Base-by-base conservation (phyloP, 2,113 vertebrate species). In the Deroptyus accipitrinus region DNA sequence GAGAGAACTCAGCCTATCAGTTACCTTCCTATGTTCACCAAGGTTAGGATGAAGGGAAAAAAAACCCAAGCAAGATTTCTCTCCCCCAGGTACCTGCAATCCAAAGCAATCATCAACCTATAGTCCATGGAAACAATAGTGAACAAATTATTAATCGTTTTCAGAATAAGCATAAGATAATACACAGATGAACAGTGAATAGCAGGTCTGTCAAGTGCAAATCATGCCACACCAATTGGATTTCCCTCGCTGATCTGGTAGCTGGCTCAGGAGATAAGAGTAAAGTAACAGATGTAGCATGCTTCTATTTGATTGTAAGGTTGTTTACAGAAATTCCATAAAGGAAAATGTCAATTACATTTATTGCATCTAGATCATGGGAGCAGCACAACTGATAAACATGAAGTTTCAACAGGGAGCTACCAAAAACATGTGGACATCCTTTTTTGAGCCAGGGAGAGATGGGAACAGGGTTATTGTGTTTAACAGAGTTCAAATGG, bases 381-480 rank as follows among this genome's bases (percentile, higher is more conserved):
- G 1, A 86, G 6, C 17, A 86, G 8, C 14, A 77, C 35, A 91
- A 37, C 37, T 49, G 49, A 74, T 17, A 54, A 68, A 86, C 66
- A 28, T 0, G 0, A 10, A 7, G 23, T 39, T 64, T 75, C 54
- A 70, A 67, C 1, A 73, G 20, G 9, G 24, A 90, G 33, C 14
- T 41, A 63, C 73, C 37, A 55, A 37, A 88, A 66, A 73, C 19
- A 64, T 0, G 0, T 3, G 12, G 49, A 44, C 11, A 54, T 28
- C 17, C 10, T 63, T 54, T 76, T 61, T 12, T 42, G 35, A 73
- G 62, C 8, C 22, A 37, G 44, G 13, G 44, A 73, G 42, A 73
- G 52, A 80, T 17, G 16, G 52, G 44, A 78, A 52, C 5, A 0
- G 10, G 12, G 7, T 41, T 72, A 63, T 19, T 63, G 7, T n/a